These are phyloP conservation scores for Dynastes grantii DNA, from an alignment of 2,888 invertebrate genomes.

Conservation along the genomic window DNA sequence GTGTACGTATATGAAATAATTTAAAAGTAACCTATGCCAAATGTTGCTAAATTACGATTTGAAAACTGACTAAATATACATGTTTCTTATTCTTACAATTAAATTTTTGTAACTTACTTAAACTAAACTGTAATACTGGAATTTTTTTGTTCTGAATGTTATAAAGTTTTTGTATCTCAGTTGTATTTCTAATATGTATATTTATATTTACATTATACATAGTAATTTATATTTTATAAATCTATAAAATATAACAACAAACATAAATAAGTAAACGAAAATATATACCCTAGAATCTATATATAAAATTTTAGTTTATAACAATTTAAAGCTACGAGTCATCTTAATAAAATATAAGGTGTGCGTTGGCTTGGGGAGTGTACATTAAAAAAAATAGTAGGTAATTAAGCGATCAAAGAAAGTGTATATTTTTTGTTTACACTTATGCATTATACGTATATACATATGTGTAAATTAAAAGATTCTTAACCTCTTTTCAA, in stretches of 20 bases:
- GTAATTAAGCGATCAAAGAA: too few species aligned
- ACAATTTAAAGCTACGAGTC: not conserved
- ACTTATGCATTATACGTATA: too few species aligned
- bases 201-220: not conserved
- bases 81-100: not conserved
- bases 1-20: not conserved
- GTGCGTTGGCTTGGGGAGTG: too few species aligned
- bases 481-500: too few species aligned
- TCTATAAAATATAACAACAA: slow-evolving; percentile 6
- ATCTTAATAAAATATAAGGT: not conserved
- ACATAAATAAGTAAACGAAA: not conserved
- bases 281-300: slow-evolving; percentile 1
- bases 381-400: not conserved
- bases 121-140: slow-evolving; percentile 4
- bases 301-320: slow-evolving; percentile 5
- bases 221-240: not conserved
- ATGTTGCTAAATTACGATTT: not conserved
- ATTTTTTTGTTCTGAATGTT: not conserved
- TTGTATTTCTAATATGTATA: not conserved
- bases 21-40: not conserved
- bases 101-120: not conserved
- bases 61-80: not conserved
- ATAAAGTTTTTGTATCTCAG: not conserved
- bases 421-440: too few species aligned
- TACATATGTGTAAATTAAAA: too few species aligned